Evolutionary conservation across 2,113 vertebrate genomes (phyloP), one percentile per base, ranked within the genome.

Genomic region (Tupaia chinensis): DNA sequence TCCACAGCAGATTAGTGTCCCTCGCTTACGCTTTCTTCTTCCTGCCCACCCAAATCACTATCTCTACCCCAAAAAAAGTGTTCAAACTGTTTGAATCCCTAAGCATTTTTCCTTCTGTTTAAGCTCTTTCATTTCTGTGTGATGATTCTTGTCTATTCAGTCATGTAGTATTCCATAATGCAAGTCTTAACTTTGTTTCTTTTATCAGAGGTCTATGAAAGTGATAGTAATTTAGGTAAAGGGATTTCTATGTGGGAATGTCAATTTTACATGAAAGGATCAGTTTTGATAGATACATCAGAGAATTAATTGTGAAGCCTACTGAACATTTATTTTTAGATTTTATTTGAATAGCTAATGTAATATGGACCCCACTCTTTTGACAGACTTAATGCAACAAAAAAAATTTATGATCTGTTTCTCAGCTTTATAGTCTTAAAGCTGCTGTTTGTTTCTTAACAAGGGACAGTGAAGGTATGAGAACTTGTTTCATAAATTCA

Each of bases 301-400:
- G 70, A 91, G 70, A 95, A 93, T 68, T 65, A 78, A 94, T 88
- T 93, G 29, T 86, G 70, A 91, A 79, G 32, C 63, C 79, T 72
- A 54, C 69, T 74, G 22, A 85, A 76, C 74, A 85, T 91, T 95
- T 78, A 82, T 19, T 93, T 95, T 92, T 88, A 90, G 32, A 53
- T 85, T 97, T 73, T 95, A 77, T 81, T 96, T 88, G 53, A 96
- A 58, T 89, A 84, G 61, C 58, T 84, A 81, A 68, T 58, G 1
- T 77, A 68, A 87, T 27, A 60, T 53, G 53, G 44, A 56, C 8
- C 65, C 56, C 34, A 93, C 54, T 89, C 29, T 53, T 87, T 95
- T 92, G 73, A 61, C 63, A 69, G 32, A 15, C 27, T 34, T 69
- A 92, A 92, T 87, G 25, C 60, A 87, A 8, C 76, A 60, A 70